Conservation (phyloP, 2,113 vertebrate species). For the Oryctolagus cuniculus region mOryCun1.1 NC_091441.1:34223001-34223500, state of each 20-base stretch:
- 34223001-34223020: background rate
- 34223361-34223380: background rate
- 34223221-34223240: background rate
- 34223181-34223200: background rate
- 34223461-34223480: slow-evolving; percentile 32
- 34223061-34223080: background rate
- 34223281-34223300: background rate
- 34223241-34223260: background rate
- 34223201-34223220: background rate
- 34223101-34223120: background rate
- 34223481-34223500: slow-evolving; percentile 72
- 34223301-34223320: background rate
- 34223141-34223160: background rate
- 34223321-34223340: slow-evolving; percentile 1
- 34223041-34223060: background rate
- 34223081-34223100: background rate
- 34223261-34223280: background rate
- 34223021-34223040: background rate
- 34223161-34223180: background rate
- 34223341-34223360: background rate
- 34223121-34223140: background rate
- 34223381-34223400: background rate
- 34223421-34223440: slow-evolving; percentile 67
- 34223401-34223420: slow-evolving; percentile 44
- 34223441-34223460: slow-evolving; percentile 57